Evolutionary conservation across 2,797 vertebrate species (phyloP).

Genomic region (Cygnus olor): DNA sequence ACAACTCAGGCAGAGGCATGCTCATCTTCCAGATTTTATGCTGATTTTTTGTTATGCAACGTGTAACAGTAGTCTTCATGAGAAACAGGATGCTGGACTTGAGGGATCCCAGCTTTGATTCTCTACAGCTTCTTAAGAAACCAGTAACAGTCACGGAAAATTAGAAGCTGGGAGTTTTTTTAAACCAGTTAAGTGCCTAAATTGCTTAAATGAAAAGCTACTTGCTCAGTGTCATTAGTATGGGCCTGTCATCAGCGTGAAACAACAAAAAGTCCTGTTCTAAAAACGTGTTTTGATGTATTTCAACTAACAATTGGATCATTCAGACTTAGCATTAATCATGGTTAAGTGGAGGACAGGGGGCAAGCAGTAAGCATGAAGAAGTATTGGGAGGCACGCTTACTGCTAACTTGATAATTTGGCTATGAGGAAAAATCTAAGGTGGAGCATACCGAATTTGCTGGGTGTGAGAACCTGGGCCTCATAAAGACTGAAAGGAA

Average conservation of each 20-base stretch:
- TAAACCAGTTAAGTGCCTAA: not conserved
- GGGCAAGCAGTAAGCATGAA: not conserved
- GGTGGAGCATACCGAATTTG: not conserved
- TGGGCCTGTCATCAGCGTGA: not conserved
- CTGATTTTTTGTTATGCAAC: not conserved
- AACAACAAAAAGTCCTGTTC: not conserved
- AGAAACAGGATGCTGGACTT: not conserved
- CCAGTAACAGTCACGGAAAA: not conserved
- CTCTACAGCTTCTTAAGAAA: not conserved
- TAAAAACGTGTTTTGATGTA: not conserved
- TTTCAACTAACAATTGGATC: not conserved
- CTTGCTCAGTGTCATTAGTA: not conserved
- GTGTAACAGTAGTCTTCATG: not conserved
- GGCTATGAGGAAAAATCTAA: not conserved
- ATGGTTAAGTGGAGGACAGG: not conserved
- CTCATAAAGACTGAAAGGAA: not conserved
- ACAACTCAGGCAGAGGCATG: not conserved
- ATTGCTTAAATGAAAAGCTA: not conserved
- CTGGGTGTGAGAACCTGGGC: not conserved
- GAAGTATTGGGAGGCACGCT: fast-evolving
- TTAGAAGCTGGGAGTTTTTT: not conserved
- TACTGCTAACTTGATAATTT: not conserved
- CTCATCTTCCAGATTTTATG: not conserved
- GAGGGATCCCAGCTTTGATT: not conserved
- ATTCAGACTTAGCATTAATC: not conserved